Conservation (phyloP, 2,113 vertebrate genomes). For the Tetraodon nigroviridis region DNA sequence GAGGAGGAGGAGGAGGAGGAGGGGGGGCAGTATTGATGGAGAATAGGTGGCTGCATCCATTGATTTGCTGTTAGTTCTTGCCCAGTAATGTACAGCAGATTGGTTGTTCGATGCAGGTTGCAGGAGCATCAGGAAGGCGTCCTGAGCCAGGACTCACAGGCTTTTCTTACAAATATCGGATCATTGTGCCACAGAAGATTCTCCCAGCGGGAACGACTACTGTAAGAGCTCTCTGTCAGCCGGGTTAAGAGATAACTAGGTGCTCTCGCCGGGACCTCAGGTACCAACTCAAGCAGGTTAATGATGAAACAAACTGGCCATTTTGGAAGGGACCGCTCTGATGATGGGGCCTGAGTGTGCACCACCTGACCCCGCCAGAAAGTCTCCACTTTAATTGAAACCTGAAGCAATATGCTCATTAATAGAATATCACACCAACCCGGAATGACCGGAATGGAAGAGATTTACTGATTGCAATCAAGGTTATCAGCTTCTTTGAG, state of each 20-base stretch:
- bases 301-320: not conserved
- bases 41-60: slow-evolving; percentile 52
- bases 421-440: not conserved
- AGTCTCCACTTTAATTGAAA: not conserved
- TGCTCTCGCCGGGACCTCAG: slow-evolving; percentile 9
- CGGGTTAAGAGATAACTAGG: slow-evolving; percentile 14
- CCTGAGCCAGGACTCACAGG: slow-evolving; percentile 10
- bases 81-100: slow-evolving; percentile 34
- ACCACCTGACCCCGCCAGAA: not conserved
- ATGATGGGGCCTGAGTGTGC: not conserved
- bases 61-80: slow-evolving; percentile 62
- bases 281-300: not conserved
- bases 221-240: slow-evolving; percentile 15
- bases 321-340: not conserved
- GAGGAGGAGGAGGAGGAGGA: not conserved
- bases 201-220: slow-evolving; percentile 18
- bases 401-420: not conserved
- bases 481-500: not conserved
- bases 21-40: slow-evolving; percentile 49
- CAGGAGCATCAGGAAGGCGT: slow-evolving; percentile 30
- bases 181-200: slow-evolving; percentile 33
- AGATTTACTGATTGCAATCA: not conserved
- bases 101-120: slow-evolving; percentile 57
- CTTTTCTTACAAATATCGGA: slow-evolving; percentile 19
- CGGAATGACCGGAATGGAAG: not conserved